Conservation (phyloP, 92 coral and sea anemone species). For the Zoanthus solanderi region DNA sequence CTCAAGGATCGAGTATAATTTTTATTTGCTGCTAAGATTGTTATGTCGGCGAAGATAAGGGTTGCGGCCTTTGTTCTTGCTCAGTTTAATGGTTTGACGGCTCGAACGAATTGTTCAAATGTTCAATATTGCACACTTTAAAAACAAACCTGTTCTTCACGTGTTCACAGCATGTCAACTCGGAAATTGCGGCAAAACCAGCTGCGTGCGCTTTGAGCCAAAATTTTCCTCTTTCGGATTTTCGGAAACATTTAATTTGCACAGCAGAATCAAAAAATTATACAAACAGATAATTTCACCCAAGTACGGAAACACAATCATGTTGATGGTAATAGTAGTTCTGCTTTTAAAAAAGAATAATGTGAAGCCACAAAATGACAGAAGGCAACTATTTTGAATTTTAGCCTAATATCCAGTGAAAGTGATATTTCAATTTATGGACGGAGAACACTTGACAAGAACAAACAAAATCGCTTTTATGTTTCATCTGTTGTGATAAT, state of each 20-base stretch:
- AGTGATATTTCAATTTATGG: too few species aligned
- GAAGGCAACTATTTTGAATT: too few species aligned
- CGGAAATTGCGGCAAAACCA: constrained; percentile 16
- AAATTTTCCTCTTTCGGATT: neutral
- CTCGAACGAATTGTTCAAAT: neutral
- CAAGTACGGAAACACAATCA: neutral
- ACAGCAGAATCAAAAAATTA: neutral
- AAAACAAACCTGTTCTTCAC: neutral
- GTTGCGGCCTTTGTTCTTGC: neutral
- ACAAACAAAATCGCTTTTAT: too few species aligned
- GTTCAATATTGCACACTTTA: neutral
- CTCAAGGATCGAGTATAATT: neutral
- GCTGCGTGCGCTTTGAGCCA: neutral
- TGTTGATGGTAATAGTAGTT: too few species aligned
- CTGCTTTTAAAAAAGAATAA: too few species aligned
- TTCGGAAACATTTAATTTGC: neutral
- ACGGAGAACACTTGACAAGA: too few species aligned
- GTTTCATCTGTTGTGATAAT: too few species aligned
- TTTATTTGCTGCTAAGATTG: neutral
- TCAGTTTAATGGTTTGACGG: neutral
- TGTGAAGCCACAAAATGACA: too few species aligned
- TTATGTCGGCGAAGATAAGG: neutral
- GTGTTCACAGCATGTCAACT: constrained; percentile 23
- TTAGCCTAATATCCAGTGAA: too few species aligned
- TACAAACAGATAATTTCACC: neutral